A percentile compares a stretch with the other conserved stretches of the same genome.
Conservation (phyloP, 2,888 invertebrate genomes). For the Phalera bucephala region DNA sequence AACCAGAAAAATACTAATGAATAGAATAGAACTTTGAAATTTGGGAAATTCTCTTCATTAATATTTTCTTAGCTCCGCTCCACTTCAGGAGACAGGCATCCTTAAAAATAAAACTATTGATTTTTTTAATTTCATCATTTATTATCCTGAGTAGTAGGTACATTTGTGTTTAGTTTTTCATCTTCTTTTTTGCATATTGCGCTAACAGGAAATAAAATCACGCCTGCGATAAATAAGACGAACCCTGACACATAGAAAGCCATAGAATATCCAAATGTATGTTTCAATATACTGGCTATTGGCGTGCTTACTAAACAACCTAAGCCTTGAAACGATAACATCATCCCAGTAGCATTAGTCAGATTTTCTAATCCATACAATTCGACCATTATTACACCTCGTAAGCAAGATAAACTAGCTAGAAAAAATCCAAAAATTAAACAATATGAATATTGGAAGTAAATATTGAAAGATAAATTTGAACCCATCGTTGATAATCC, state of each 20-base stretch:
- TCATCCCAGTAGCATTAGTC: constrained; percentile 69
- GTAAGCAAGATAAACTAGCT: constrained; percentile 51
- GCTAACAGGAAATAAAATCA: constrained; percentile 45
- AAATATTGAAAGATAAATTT: constrained; percentile 50
- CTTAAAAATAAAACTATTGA: no score
- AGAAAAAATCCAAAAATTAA: constrained; percentile 58
- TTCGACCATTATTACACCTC: constrained; percentile 61
- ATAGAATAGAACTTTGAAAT: no score
- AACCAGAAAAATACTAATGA: no score
- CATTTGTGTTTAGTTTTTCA: no score
- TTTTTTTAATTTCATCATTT: no score
- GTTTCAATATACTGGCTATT: constrained; percentile 54
- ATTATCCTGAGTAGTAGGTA: no score
- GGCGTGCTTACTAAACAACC: constrained; percentile 68
- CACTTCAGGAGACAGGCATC: no score
- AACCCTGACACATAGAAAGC: constrained; percentile 61
- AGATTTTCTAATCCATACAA: constrained; percentile 69
- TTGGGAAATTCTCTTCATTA: no score
- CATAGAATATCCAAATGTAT: constrained; percentile 47
- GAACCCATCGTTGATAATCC: constrained; percentile 56
- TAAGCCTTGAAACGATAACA: constrained; percentile 66
- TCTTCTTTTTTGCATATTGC: constrained; percentile 17
- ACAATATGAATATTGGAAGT: constrained; percentile 62
- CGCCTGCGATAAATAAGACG: constrained; percentile 54
- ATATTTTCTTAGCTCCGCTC: no score